Percentiles rank a stretch among this genome's conserved stretches.
phyloP scores from a whole-genome alignment of 2,888 invertebrate genomes.

The Athetis lepigone region DNA sequence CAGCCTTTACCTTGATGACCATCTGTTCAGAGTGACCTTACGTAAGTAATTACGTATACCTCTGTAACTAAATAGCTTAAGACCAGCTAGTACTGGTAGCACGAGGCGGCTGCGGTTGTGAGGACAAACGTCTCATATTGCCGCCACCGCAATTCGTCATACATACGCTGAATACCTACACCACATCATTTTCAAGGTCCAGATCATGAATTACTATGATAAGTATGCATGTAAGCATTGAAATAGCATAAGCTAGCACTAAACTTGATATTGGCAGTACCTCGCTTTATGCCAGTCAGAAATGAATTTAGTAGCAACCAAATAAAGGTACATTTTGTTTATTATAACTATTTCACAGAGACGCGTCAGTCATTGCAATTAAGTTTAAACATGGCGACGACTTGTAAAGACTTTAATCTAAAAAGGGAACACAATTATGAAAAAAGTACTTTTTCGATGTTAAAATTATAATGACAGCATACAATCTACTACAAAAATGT shows the following conservation, averaged over 20 bases:
- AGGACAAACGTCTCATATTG: constrained; percentile 22
- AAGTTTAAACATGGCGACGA: too few species aligned
- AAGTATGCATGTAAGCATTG: background rate
- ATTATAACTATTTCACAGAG: background rate
- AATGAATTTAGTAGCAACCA: background rate
- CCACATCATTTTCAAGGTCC: constrained; percentile 18
- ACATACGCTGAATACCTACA: background rate
- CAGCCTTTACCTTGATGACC: too few species aligned
- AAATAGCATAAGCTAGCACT: background rate
- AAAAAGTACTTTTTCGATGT: constrained; percentile 1
- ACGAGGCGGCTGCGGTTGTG: constrained; percentile 53
- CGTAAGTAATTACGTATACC: constrained; percentile 34
- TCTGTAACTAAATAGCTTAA: constrained; percentile 44
- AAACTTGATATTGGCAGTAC: background rate
- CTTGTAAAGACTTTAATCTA: too few species aligned
- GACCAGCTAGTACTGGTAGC: constrained; percentile 30
- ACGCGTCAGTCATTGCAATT: background rate
- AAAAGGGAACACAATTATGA: background rate
- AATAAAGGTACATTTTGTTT: background rate
- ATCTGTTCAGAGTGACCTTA: constrained; percentile 30
- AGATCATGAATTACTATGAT: background rate
- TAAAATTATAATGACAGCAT: constrained; percentile 6
- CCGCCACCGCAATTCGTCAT: constrained; percentile 39
- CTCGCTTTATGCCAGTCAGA: background rate
- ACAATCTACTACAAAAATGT: constrained; percentile 13